Percentiles rank a stretch among this genome's conserved stretches.
Conservation (phyloP, 2,888 invertebrate species). For the Lepidonotus clava region DNA sequence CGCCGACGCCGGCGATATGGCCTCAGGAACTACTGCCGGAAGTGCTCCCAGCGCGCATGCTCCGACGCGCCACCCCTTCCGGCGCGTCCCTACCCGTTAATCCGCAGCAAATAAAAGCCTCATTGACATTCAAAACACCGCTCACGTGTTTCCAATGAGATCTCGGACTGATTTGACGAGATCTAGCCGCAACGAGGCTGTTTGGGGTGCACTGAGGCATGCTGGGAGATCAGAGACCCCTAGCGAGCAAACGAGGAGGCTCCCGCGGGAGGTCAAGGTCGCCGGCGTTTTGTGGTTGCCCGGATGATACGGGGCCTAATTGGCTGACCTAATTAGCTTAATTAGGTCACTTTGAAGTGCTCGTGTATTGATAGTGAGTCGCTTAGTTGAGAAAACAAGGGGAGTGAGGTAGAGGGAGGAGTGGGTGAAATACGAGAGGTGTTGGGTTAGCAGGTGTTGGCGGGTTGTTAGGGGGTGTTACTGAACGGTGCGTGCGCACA, state of each 20-base stretch:
- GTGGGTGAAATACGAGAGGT: background rate
- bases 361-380: background rate
- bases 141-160: constrained; percentile 41
- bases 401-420: background rate
- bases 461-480: background rate
- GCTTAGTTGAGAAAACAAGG: background rate
- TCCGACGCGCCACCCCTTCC: background rate
- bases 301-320: constrained; percentile 3
- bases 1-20: no score
- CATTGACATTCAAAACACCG: constrained; percentile 30
- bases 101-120: background rate
- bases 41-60: background rate
- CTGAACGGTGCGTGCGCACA: background rate
- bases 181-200: constrained; percentile 25
- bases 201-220: constrained; percentile 12
- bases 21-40: no score
- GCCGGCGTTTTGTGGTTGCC: background rate
- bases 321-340: constrained; percentile 25
- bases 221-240: constrained; percentile 13
- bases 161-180: background rate
- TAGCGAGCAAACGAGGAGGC: background rate
- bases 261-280: background rate
- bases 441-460: background rate
- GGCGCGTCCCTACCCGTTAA: background rate
- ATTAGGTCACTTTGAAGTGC: constrained; percentile 36